Conservation (phyloP, 2,888 invertebrate genomes). For the Chirona hameri region DNA sequence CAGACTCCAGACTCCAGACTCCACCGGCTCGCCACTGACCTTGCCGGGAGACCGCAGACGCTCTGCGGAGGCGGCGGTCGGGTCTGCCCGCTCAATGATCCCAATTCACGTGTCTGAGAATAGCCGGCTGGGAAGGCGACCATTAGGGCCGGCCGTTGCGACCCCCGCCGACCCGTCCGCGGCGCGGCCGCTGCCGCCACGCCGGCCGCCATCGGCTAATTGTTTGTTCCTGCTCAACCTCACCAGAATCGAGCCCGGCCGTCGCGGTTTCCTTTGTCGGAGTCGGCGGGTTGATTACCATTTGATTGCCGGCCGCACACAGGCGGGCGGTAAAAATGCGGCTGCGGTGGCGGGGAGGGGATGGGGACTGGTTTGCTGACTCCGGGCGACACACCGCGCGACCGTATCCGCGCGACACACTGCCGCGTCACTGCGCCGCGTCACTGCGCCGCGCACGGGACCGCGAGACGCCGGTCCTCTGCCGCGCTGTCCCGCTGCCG, state of each 20-base stretch:
- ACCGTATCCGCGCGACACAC: neutral
- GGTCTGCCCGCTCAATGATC: neutral
- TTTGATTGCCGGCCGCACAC: constrained; percentile 6
- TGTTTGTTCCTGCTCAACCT: constrained; percentile 8
- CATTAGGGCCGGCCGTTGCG: neutral
- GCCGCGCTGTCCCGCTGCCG: neutral
- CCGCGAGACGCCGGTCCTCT: neutral
- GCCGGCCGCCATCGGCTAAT: neutral
- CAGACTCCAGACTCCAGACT: no score
- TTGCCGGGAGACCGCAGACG: neutral
- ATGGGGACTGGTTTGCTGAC: neutral
- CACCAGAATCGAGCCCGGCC: neutral
- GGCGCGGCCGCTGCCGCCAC: neutral
- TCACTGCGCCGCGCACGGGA: neutral
- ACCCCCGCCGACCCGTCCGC: neutral
- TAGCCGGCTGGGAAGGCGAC: no score
- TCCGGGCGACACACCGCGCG: no score
- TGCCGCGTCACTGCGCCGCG: neutral
- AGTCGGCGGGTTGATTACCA: neutral
- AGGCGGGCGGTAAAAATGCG: neutral
- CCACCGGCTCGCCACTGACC: no score
- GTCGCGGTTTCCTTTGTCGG: neutral
- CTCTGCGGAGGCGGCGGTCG: neutral
- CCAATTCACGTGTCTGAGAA: no score
- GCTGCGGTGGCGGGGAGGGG: neutral